Evolutionary conservation across 2,113 vertebrate species (phyloP).

Genomic region (Barbus barbus): DNA sequence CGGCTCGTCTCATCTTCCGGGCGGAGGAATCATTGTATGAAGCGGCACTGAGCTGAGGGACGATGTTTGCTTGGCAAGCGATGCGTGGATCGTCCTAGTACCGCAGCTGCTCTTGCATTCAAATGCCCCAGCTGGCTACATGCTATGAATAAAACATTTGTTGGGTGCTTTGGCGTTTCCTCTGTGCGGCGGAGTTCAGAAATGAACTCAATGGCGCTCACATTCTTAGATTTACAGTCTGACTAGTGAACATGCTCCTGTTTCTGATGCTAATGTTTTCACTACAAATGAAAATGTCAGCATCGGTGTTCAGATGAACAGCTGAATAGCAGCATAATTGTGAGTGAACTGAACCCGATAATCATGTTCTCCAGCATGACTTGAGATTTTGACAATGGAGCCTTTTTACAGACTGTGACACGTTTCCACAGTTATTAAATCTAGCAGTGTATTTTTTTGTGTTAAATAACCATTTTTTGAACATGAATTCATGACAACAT

Average conservation of each 20-base stretch:
- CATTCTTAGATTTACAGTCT: not conserved
- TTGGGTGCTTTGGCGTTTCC: conserved; percentile 28
- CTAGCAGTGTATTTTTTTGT: too few relatives aligned
- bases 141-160: conserved; percentile 49
- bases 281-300: not conserved
- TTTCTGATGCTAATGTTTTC: not conserved
- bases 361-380: too few relatives aligned
- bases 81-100: conserved; percentile 47
- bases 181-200: not conserved
- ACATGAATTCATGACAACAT: too few relatives aligned
- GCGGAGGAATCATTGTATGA: not conserved
- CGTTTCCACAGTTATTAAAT: too few relatives aligned
- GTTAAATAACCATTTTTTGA: too few relatives aligned
- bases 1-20: not conserved
- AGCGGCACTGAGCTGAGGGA: not conserved
- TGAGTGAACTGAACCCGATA: too few relatives aligned
- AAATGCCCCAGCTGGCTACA: conserved; percentile 45
- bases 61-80: conserved; percentile 34
- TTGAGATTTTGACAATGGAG: too few relatives aligned
- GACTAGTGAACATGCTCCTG: not conserved
- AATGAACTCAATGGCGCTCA: not conserved
- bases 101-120: conserved; percentile 56
- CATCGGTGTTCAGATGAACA: too few relatives aligned
- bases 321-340: too few relatives aligned
- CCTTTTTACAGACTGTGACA: too few relatives aligned